Conservation (phyloP, 2,797 vertebrate genomes). For the Masticophis lateralis region DNA sequence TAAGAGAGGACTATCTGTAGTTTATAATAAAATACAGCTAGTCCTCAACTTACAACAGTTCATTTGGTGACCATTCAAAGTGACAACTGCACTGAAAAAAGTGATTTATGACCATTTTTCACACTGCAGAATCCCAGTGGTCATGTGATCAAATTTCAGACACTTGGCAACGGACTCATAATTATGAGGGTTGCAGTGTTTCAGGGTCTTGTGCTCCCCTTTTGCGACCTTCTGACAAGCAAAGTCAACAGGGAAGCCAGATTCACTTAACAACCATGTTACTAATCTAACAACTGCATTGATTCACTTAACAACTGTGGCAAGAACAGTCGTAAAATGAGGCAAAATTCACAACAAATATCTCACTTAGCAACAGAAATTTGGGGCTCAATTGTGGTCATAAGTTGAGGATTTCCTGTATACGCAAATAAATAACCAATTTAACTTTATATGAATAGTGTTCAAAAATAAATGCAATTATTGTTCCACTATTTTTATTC, state of each 20-base stretch:
- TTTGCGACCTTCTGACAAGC: neutral
- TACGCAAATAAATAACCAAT: neutral
- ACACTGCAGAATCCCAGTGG: neutral
- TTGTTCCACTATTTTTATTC: neutral
- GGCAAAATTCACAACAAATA: neutral
- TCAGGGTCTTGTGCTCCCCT: neutral
- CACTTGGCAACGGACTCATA: neutral
- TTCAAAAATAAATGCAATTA: neutral
- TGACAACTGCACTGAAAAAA: neutral
- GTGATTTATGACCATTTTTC: neutral
- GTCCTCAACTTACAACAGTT: neutral
- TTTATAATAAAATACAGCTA: neutral
- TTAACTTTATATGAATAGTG: neutral
- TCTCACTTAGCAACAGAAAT: neutral
- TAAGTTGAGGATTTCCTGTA: neutral
- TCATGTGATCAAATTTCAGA: neutral
- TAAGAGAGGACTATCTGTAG: neutral
- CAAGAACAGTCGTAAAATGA: neutral
- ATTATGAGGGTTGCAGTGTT: neutral
- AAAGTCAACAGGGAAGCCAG: neutral
- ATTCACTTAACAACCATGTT: neutral
- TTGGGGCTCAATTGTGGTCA: neutral
- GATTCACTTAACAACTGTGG: neutral
- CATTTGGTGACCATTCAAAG: neutral
- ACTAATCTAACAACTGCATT: neutral